Evolutionary conservation across 2,797 vertebrate genomes (phyloP).

Genomic region (Chromobotia macracanthus): DNA sequence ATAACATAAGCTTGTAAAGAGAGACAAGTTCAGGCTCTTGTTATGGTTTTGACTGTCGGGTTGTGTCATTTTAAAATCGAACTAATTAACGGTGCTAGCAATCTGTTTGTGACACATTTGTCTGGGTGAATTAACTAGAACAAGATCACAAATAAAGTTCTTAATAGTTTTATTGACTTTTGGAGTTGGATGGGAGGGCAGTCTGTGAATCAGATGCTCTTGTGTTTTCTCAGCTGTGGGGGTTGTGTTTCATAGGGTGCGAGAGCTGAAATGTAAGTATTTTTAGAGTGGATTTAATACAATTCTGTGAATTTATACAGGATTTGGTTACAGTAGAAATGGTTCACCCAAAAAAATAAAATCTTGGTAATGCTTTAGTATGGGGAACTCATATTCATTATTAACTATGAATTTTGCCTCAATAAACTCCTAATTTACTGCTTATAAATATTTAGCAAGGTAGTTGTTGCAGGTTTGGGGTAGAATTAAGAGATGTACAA

Average conservation of each 20-base stretch:
- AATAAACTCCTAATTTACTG: no score
- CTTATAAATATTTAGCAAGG: no score
- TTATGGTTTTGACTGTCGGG: neutral
- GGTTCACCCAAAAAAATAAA: no score
- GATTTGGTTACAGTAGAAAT: no score
- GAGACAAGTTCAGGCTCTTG: neutral
- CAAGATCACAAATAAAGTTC: constrained; percentile 15
- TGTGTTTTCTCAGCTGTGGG: neutral
- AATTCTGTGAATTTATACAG: no score
- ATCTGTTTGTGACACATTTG: constrained; percentile 9
- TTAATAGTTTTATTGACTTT: constrained; percentile 15
- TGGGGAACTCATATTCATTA: no score
- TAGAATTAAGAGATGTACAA: no score
- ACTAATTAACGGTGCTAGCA: neutral
- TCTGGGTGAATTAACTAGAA: constrained; percentile 23
- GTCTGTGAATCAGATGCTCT: constrained; percentile 15
- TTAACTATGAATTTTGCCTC: no score
- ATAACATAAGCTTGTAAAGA: neutral
- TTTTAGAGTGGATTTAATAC: no score
- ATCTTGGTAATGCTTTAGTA: no score
- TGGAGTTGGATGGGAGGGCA: neutral
- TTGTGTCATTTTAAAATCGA: constrained; percentile 20
- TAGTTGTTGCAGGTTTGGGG: no score
- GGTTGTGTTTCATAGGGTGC: constrained; percentile 5
- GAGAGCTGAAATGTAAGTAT: no score